Base-by-base conservation (phyloP, 2,888 invertebrate species). In the Volucella bombylans region DNA sequence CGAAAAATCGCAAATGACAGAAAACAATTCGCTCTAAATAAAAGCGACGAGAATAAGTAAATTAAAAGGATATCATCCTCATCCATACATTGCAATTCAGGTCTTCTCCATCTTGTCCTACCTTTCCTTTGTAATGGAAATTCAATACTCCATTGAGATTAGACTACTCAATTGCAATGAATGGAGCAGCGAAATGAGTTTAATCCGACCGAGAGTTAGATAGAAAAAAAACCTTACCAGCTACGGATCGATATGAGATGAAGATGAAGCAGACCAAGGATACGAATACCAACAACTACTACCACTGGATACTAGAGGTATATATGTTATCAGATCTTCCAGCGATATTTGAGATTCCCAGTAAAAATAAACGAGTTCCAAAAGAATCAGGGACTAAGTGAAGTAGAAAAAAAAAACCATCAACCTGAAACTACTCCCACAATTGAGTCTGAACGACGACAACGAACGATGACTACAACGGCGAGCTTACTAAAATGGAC, bases 101-200 rank as follows among this genome's bases (percentile, higher is more conserved):
- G 49, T 69, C 49, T 54, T n/a, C 43, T 23, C 31, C 47, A 23
- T 18, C 8, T 55, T 9, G 55, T 39, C 18, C 47, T 65, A 10
- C 41, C 67, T 50, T 55, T 15, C 67, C 41, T 80, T 69, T 81
- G 85, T 81, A 76, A 85, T 85, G 85, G 81, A 85, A 85, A 85
- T 81, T 71, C 85, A 85, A 85, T 85, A 85, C 80, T 71, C 80
- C 67, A 85, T 80, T 80, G 71, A 80, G 67, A 85, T 85, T 85
- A 81, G 80, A 76, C 85, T 81, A 14, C 80, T 81, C 76, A 71
- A 72, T 81, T 77, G 72, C 80, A 52, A 81, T 77, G 81, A 85
- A 85, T 77, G 81, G 72, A 68, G 72, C 62, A 77, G 41, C 54
- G 62, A 72, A 81, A 85, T 76, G 80, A 81, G 81, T 80, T 81